Evolutionary conservation across 2,888 invertebrate species (phyloP).

Genomic region (Coelogynopora nodosa): DNA sequence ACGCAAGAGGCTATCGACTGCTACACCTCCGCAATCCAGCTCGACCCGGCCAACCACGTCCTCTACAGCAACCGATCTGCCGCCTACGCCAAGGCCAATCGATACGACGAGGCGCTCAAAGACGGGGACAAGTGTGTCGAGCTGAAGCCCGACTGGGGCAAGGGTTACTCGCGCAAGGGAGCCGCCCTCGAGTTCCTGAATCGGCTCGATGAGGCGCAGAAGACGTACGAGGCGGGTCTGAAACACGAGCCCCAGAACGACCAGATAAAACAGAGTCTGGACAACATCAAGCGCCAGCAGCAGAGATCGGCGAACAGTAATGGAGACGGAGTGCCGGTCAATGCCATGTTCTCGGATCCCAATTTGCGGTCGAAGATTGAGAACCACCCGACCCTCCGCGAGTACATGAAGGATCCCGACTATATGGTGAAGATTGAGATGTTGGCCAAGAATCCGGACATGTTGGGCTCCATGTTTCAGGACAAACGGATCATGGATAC

Average conservation of each 20-base stretch:
- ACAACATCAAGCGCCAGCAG: constrained; percentile 65
- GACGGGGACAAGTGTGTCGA: constrained; percentile 80
- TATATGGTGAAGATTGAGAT: constrained; percentile 67
- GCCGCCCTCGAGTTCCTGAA: constrained; percentile 76
- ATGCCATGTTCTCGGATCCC: constrained; percentile 66
- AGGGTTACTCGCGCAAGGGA: constrained; percentile 81
- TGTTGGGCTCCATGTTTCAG: constrained; percentile 5
- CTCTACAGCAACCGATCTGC: constrained; percentile 86
- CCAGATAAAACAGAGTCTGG: constrained; percentile 70
- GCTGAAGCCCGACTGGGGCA: constrained; percentile 79
- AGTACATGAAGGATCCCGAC: constrained; percentile 72
- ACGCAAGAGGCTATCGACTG: constrained; percentile 74
- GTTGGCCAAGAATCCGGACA: constrained; percentile 68
- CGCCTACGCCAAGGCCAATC: constrained; percentile 76
- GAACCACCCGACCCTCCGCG: constrained; percentile 70
- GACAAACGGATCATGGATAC: constrained; percentile 21
- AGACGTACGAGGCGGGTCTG: constrained; percentile 73
- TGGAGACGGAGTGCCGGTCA: constrained; percentile 51
- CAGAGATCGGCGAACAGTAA: constrained; percentile 1
- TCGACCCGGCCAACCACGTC: constrained; percentile 79
- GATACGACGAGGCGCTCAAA: constrained; percentile 72
- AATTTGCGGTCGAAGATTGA: constrained; percentile 68
- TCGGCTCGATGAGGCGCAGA: constrained; percentile 72
- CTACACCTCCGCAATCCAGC: constrained; percentile 76
- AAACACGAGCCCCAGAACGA: constrained; percentile 72